Percentiles rank a stretch among this genome's conserved stretches.
phyloP scores from a whole-genome alignment of 2,113 vertebrate species.

The Phoenicopterus ruber region DNA sequence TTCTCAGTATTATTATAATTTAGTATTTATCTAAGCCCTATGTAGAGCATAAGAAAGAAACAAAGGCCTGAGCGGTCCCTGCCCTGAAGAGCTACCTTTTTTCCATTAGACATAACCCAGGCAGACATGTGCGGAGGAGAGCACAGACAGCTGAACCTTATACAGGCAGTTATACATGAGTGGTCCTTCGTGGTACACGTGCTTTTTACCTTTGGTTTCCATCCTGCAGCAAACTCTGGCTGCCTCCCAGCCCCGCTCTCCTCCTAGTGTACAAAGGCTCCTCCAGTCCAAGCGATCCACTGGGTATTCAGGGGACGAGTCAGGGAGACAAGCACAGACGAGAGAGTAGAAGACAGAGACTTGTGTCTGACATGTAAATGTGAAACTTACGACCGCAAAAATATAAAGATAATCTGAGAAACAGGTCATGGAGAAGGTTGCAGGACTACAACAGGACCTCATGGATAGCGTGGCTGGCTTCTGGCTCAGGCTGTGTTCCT shows the following conservation, averaged over 20 bases:
- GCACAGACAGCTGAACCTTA: background rate
- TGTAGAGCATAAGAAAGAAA: background rate
- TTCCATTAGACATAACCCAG: background rate
- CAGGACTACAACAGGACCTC: background rate
- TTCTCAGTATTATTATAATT: background rate
- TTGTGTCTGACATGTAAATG: background rate
- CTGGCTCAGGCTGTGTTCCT: background rate
- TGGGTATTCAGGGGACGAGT: background rate
- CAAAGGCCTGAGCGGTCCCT: background rate
- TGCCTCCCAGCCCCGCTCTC: background rate
- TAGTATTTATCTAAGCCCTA: background rate
- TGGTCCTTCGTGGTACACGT: background rate
- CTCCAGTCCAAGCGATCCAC: fast-evolving
- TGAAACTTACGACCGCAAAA: background rate
- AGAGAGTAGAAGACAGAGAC: background rate
- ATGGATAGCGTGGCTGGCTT: background rate
- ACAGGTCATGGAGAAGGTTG: background rate
- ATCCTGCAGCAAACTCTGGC: background rate
- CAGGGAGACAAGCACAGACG: background rate
- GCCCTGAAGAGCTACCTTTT: background rate
- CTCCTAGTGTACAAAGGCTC: background rate
- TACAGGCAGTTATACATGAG: background rate
- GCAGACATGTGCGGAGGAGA: background rate
- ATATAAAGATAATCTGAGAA: background rate
- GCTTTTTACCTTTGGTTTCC: background rate